phyloP scores from a whole-genome alignment of 2,888 invertebrate species.

The Abscondita cerata region DNA sequence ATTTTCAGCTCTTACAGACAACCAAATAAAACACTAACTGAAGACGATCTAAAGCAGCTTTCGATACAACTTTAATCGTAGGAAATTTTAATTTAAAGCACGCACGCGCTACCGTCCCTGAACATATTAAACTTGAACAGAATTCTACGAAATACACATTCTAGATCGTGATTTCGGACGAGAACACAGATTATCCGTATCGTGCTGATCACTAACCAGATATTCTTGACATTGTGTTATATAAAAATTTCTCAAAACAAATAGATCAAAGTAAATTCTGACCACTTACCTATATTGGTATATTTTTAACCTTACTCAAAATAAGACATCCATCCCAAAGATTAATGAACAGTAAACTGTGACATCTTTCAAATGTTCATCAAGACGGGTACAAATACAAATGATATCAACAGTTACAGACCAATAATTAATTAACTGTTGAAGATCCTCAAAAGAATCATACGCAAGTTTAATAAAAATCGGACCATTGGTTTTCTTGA shows the following conservation, averaged over 20 bases:
- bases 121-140: too few relatives aligned
- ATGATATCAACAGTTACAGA: too few relatives aligned
- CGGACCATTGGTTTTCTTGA: too few relatives aligned
- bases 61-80: neutral
- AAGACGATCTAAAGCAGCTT: constrained; percentile 6
- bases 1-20: neutral
- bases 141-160: too few relatives aligned
- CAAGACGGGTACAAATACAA: too few relatives aligned
- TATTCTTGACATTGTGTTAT: neutral
- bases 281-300: neutral
- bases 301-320: neutral
- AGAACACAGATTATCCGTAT: neutral
- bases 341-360: neutral
- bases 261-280: neutral
- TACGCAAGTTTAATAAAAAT: too few relatives aligned
- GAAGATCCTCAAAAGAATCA: too few relatives aligned
- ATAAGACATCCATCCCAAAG: neutral
- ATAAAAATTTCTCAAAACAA: neutral
- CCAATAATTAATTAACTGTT: too few relatives aligned
- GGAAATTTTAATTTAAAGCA: neutral
- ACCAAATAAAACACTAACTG: constrained; percentile 4
- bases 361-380: neutral
- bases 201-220: neutral
- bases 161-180: too few relatives aligned
- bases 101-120: too few relatives aligned